Conservation (phyloP, 2,113 vertebrate genomes). For the Rhadina sibilatrix region DNA sequence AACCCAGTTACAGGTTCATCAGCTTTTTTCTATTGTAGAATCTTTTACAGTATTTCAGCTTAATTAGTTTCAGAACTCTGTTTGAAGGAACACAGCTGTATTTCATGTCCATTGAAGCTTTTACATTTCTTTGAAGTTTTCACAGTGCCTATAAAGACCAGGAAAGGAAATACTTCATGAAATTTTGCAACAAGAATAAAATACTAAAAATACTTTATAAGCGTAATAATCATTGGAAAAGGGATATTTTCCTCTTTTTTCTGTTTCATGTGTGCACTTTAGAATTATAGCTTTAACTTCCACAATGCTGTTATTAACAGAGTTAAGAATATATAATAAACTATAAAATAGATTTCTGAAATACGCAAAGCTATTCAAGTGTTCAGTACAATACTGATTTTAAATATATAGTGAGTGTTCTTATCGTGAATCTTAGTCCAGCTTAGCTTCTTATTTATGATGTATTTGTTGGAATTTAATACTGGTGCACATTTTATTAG, state of each 20-base stretch:
- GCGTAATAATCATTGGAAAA: not conserved
- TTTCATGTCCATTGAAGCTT: not conserved
- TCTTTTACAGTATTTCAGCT: not conserved
- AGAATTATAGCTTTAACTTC: not conserved
- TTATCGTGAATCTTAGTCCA: not conserved
- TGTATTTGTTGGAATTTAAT: not conserved
- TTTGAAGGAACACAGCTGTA: not conserved
- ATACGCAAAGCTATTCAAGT: not conserved
- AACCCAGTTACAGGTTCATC: not conserved
- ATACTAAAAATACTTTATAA: not conserved
- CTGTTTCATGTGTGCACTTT: not conserved
- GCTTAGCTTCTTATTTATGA: not conserved
- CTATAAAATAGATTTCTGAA: not conserved
- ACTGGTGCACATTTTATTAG: not conserved
- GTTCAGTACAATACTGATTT: not conserved
- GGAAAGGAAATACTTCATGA: not conserved
- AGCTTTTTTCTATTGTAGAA: not conserved
- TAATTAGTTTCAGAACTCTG: not conserved
- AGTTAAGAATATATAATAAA: not conserved
- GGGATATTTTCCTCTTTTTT: not conserved
- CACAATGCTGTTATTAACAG: not conserved
- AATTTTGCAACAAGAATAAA: not conserved
- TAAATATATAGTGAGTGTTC: not conserved
- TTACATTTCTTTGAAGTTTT: conserved; percentile 4
- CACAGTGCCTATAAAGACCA: not conserved